These are phyloP conservation scores for Orchesella cincta DNA, from an alignment of 1,140 invertebrate species.

Conservation along the genomic window DNA sequence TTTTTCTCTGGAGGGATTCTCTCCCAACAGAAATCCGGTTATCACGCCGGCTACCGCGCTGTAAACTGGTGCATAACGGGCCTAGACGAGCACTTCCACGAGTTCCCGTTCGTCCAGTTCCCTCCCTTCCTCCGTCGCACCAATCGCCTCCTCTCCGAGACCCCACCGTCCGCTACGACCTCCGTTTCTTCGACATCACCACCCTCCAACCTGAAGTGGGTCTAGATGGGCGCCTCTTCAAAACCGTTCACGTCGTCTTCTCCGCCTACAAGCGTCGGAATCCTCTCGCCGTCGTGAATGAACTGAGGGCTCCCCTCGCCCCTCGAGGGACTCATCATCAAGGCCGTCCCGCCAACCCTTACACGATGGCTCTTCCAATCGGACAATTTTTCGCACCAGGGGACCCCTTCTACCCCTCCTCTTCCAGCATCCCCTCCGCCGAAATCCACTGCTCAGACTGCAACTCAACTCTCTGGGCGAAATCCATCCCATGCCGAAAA, in stretches of 20 bases:
- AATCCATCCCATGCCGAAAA: not conserved
- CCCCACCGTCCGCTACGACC: not conserved
- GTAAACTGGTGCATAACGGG: constrained; percentile 33
- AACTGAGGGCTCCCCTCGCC: not conserved
- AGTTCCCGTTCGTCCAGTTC: constrained; percentile 32
- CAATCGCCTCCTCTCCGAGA: not conserved
- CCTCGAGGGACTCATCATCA: not conserved
- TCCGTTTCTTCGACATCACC: constrained; percentile 1
- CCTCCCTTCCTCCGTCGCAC: not conserved
- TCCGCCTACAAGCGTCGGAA: not conserved
- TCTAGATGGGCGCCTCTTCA: not conserved
- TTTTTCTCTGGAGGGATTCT: too few species aligned
- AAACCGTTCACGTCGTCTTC: not conserved
- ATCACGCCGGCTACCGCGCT: constrained; percentile 9
- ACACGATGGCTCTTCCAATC: not conserved
- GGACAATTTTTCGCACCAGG: constrained; percentile 2
- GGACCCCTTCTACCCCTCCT: not conserved
- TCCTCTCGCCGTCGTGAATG: not conserved
- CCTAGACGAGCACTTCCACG: constrained; percentile 30
- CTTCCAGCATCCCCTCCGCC: not conserved
- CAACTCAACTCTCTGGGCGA: not conserved
- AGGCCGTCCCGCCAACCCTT: not conserved
- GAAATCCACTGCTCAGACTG: not conserved
- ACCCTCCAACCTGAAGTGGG: not conserved
- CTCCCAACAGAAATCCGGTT: too few species aligned